Conservation (phyloP, 2,113 vertebrate genomes). For the Bombycilla garrulus region DNA sequence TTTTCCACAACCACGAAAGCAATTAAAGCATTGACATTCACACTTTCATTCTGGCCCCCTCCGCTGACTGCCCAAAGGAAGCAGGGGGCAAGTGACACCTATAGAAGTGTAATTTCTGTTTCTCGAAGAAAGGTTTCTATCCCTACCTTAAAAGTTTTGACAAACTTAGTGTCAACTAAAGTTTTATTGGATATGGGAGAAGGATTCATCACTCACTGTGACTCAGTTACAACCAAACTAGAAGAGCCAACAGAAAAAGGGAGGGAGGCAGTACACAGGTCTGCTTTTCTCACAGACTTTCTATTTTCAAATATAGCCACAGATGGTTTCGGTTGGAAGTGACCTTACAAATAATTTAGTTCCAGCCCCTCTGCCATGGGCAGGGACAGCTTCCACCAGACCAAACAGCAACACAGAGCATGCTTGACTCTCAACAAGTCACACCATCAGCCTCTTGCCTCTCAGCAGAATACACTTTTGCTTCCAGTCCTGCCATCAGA, state of each 20-base stretch:
- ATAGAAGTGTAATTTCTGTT: neutral
- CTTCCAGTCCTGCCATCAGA: neutral
- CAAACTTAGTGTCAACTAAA: neutral
- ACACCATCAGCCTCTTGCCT: neutral
- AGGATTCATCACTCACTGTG: neutral
- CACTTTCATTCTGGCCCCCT: accelerated
- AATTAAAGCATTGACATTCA: neutral
- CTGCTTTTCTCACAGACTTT: neutral
- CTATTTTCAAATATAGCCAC: neutral
- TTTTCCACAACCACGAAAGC: neutral
- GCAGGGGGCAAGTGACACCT: neutral
- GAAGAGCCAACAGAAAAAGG: neutral
- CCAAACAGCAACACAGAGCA: neutral
- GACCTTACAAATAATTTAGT: neutral
- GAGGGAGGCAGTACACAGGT: neutral
- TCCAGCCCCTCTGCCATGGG: neutral
- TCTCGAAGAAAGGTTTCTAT: neutral
- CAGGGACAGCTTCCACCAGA: neutral
- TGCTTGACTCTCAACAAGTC: neutral
- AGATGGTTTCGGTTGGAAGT: neutral
- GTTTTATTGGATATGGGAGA: neutral
- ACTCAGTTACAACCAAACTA: neutral
- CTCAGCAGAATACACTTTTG: neutral
- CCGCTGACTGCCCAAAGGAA: neutral
- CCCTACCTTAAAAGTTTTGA: too few relatives aligned